phyloP scores from a whole-genome alignment of 2,113 vertebrate species.

The Acrocephalus arundinaceus region DNA sequence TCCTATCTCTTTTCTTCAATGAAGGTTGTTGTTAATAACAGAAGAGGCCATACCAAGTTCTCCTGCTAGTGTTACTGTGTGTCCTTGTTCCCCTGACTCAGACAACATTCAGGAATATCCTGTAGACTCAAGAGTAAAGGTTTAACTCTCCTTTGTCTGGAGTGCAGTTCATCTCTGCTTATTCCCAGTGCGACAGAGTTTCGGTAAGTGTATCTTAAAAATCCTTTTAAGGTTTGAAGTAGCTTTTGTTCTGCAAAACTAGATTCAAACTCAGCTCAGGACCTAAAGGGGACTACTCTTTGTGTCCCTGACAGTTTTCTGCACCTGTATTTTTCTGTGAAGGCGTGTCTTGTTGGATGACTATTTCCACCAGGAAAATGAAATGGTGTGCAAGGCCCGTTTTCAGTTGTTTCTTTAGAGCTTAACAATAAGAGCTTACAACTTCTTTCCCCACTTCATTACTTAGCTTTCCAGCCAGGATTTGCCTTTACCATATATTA shows the following conservation, averaged over 20 bases:
- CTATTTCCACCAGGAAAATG: neutral
- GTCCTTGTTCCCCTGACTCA: neutral
- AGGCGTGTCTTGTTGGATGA: neutral
- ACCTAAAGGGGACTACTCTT: neutral
- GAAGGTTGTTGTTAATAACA: neutral
- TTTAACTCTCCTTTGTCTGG: neutral
- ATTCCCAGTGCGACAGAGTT: neutral
- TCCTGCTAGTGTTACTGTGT: neutral
- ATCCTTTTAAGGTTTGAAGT: neutral
- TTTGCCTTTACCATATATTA: neutral
- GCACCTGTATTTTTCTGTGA: neutral
- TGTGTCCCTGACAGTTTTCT: neutral
- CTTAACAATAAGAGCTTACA: neutral
- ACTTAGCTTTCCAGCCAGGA: neutral
- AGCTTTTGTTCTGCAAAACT: neutral
- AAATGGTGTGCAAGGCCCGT: neutral
- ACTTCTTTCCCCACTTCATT: fast-evolving
- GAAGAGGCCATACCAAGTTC: neutral
- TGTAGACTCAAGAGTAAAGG: neutral
- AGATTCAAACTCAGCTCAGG: neutral
- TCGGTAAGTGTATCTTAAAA: neutral
- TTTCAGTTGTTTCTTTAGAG: neutral
- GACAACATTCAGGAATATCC: neutral
- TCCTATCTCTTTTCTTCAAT: neutral
- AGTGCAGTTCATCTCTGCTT: neutral